Base-by-base conservation (phyloP, 2,113 vertebrate genomes). In the Barbus barbus region DNA sequence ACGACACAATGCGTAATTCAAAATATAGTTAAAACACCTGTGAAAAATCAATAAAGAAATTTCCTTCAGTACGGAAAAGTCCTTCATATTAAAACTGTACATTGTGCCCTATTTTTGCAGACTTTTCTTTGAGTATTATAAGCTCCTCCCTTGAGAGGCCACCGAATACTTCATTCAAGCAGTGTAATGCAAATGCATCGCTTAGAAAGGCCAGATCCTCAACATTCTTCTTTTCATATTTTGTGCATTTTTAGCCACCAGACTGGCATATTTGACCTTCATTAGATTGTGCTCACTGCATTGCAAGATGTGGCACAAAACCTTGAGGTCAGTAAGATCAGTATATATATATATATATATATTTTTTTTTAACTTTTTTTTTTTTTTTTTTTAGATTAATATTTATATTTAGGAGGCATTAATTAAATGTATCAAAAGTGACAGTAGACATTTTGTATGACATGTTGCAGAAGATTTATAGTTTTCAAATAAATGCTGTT, bases 181-280 rank as follows among this genome's bases (percentile, higher is more conserved):
- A 58, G 75, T 78, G 31, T 78, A 78, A 78, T 78, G 51, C 75
- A 78, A 78, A 78, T 78, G 31, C 12, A 16, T 60, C 53, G 38
- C 51, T 58, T 58, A 38, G 51, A 78, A 78, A 58, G 51, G 31
- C 53, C 75, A 24, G 53, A 38, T 78, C 22, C 33, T 78, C 20
- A 71, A n/a, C 67, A 58, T 78, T 71, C 63, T 71, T 78, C 75
- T 38, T 58, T 36, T 56, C 33, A 78, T 78, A 36, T 60, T 24
- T 78, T 33, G 9, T 31, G 48, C 28, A n/a, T 31, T 53, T n/a
- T 33, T 14, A 7, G 1, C 31, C 31, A 3, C 14, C 20, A 58
- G 31, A 36, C 33, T 38, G 12, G n/a, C 22, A 22, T 60, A 41
- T 4, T 41, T 78, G 12, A 16, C 51, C 13, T 78, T 78, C 0